These are phyloP conservation scores for Papilio polyxenes DNA, from an alignment of 1,140 invertebrate species.

Conservation along the genomic window DNA sequence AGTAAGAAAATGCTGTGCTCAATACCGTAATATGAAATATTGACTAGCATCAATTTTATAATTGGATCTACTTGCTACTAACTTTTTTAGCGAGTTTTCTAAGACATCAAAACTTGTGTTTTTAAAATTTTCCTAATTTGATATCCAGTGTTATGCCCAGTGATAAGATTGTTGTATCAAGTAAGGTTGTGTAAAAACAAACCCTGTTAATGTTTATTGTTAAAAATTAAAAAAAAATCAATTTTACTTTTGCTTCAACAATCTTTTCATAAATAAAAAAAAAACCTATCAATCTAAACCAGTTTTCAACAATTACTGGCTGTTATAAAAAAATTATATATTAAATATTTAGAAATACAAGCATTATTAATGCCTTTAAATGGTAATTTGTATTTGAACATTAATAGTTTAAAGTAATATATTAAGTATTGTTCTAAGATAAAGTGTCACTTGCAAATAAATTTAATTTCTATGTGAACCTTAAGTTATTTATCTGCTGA, in stretches of 20 bases:
- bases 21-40: not conserved
- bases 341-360: not conserved
- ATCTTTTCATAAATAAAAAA: not conserved
- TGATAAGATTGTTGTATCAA: constrained; percentile 59
- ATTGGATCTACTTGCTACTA: not conserved
- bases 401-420: not conserved
- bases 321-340: not conserved
- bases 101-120: constrained; percentile 21
- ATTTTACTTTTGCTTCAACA: not conserved
- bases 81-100: not conserved
- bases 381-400: not conserved
- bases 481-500: not conserved
- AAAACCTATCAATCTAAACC: not conserved
- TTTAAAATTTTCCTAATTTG: constrained; percentile 9
- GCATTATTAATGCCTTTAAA: not conserved
- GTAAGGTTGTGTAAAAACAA: constrained; percentile 48
- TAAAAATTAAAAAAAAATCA: not conserved
- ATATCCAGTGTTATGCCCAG: constrained; percentile 39
- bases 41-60: too few relatives aligned
- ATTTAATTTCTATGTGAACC: not conserved
- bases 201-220: constrained; percentile 44
- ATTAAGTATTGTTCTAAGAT: not conserved
- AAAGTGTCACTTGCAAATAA: constrained; percentile 6
- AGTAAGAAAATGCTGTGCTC: not conserved
- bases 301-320: not conserved